Percentiles rank a stretch among this genome's conserved stretches.
Evolutionary conservation across 2,888 invertebrate species (phyloP).

Genomic region (Scrobipalpa costella): DNA sequence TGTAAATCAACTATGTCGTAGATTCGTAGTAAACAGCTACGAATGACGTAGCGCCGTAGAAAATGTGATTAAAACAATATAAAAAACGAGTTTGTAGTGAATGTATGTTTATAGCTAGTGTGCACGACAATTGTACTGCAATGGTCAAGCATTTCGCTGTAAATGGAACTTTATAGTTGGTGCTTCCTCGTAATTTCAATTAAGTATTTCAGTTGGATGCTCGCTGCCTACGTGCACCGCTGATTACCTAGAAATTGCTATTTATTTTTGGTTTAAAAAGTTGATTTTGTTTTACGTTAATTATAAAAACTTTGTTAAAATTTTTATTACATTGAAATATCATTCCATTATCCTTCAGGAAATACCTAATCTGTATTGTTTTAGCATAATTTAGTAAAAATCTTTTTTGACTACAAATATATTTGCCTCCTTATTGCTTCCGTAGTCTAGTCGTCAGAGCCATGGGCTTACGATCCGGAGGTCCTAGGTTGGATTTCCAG

Average conservation of each 20-base stretch:
- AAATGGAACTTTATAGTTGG: slow-evolving; percentile 52
- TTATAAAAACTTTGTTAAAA: not conserved
- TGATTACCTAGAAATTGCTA: slow-evolving; percentile 9
- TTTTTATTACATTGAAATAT: no score
- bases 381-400: no score
- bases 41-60: slow-evolving; percentile 7
- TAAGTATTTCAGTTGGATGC: slow-evolving; percentile 36
- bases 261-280: not conserved
- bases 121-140: slow-evolving; percentile 35
- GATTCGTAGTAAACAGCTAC: not conserved
- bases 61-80: slow-evolving; percentile 35
- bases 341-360: no score
- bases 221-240: not conserved
- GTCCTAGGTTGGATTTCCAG: no score
- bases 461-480: no score
- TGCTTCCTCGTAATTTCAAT: slow-evolving; percentile 52
- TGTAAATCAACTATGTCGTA: no score
- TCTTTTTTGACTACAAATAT: no score
- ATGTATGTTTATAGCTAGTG: slow-evolving; percentile 11
- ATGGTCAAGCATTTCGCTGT: slow-evolving; percentile 49
- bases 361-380: no score
- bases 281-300: not conserved
- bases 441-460: no score
- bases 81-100: slow-evolving; percentile 26
- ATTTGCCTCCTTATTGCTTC: no score